These are phyloP conservation scores for Cephalopholis sonnerati DNA, from an alignment of 2,113 vertebrate species.

Conservation along the genomic window DNA sequence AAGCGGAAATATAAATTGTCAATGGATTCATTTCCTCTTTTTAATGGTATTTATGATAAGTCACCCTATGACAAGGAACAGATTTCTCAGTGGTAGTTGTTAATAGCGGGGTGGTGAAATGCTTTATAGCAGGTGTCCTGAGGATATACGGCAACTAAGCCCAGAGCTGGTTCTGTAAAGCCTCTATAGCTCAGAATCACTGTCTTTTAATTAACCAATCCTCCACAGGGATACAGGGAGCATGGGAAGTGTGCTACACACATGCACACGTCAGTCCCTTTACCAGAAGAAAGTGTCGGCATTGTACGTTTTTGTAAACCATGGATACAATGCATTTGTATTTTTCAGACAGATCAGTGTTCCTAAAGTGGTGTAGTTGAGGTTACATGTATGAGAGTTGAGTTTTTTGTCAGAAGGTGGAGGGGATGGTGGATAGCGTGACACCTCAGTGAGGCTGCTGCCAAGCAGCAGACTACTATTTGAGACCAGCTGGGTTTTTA, in stretches of 20 bases:
- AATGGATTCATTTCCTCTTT: slow-evolving; percentile 24
- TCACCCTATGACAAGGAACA: slow-evolving; percentile 35
- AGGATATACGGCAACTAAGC: slow-evolving; percentile 58
- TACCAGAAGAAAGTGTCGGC: too few species aligned
- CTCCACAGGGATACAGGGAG: slow-evolving; percentile 52
- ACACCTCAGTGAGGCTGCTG: too few species aligned
- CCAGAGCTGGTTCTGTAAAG: slow-evolving; percentile 53
- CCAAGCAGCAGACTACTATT: too few species aligned
- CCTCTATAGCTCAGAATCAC: slow-evolving; percentile 51
- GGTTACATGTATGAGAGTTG: too few species aligned
- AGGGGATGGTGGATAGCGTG: too few species aligned
- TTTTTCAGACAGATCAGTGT: too few species aligned
- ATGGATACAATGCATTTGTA: too few species aligned
- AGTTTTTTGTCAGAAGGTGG: too few species aligned
- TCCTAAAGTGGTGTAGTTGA: too few species aligned
- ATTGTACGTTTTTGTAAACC: too few species aligned
- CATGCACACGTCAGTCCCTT: not conserved
- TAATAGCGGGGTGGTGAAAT: slow-evolving; percentile 43
- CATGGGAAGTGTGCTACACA: slow-evolving; percentile 68
- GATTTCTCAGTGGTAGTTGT: slow-evolving; percentile 44
- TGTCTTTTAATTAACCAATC: slow-evolving; percentile 74
- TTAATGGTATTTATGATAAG: slow-evolving; percentile 38
- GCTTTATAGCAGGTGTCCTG: slow-evolving; percentile 58
- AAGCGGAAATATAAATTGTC: slow-evolving; percentile 18
- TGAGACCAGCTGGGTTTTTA: too few species aligned